Percentiles rank a stretch among this genome's conserved stretches.
phyloP scores from a whole-genome alignment of 2,888 invertebrate species.

The Pachycephus smyrnensis region DNA sequence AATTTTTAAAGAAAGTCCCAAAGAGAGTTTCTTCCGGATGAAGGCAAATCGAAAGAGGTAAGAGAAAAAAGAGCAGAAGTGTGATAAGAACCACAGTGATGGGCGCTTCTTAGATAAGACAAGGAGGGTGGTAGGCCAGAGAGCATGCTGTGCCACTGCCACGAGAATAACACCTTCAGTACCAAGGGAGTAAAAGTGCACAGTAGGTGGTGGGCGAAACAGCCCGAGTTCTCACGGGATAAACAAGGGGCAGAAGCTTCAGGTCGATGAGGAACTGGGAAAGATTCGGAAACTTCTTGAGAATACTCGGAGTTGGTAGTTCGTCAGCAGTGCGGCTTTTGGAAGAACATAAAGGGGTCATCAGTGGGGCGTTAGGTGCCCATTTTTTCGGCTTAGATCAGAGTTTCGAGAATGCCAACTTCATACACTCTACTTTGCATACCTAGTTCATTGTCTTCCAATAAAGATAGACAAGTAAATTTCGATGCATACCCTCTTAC shows the following conservation, averaged over 20 bases:
- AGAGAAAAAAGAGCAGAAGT: background rate
- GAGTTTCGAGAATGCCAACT: no score
- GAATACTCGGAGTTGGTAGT: background rate
- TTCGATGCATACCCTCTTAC: no score
- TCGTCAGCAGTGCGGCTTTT: background rate
- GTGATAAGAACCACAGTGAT: background rate
- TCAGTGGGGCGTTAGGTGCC: no score
- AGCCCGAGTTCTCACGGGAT: background rate
- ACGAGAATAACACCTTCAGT: background rate
- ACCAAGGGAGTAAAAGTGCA: background rate
- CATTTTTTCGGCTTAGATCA: no score
- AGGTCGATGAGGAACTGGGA: background rate
- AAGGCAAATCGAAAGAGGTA: background rate
- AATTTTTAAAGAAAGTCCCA: background rate
- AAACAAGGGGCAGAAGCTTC: background rate
- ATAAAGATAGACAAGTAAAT: no score
- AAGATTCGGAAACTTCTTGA: background rate
- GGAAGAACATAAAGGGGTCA: background rate
- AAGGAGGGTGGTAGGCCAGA: background rate
- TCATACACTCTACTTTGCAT: no score
- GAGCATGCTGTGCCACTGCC: background rate
- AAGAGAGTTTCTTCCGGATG: background rate
- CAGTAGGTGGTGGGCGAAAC: background rate
- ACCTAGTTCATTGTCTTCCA: no score
- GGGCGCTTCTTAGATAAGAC: background rate